Percentiles rank a stretch among this genome's conserved stretches.
Evolutionary conservation across 2,888 invertebrate species (phyloP).

Genomic region (Sphecodes monilicornis): DNA sequence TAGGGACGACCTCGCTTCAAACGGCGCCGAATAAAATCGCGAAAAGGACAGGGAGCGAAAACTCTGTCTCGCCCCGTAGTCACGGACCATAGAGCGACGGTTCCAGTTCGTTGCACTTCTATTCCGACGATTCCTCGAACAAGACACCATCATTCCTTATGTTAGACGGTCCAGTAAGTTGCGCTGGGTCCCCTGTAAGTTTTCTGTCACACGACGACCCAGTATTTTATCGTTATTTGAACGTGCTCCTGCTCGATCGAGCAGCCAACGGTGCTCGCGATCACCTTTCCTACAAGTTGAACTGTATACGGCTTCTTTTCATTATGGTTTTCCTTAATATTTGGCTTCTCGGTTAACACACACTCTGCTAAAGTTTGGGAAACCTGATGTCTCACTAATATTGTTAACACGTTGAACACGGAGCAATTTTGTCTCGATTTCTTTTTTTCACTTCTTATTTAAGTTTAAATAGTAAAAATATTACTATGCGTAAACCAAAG

Average conservation of each 20-base stretch:
- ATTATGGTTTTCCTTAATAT: background rate
- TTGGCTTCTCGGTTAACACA: background rate
- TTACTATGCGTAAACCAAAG: too few relatives aligned
- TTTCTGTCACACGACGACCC: background rate
- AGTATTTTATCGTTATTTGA: slow-evolving; percentile 7
- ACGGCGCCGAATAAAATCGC: background rate
- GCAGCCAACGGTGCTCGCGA: background rate
- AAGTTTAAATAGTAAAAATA: too few relatives aligned
- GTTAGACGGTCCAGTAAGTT: slow-evolving; percentile 7
- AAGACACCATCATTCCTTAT: background rate
- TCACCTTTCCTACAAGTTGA: background rate
- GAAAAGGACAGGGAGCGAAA: background rate
- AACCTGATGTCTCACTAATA: too few relatives aligned
- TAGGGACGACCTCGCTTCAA: slow-evolving; percentile 4
- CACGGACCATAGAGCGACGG: background rate
- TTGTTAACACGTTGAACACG: too few relatives aligned
- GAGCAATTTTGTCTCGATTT: too few relatives aligned
- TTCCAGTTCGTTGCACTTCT: background rate
- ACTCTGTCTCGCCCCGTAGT: background rate
- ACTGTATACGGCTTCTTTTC: background rate
- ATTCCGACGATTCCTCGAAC: background rate
- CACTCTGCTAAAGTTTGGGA: too few relatives aligned
- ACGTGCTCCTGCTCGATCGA: background rate
- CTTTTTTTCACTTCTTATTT: too few relatives aligned
- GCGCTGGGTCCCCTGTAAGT: background rate